phyloP scores from a whole-genome alignment of 2,113 vertebrate species.

The Arvicanthis niloticus region DNA sequence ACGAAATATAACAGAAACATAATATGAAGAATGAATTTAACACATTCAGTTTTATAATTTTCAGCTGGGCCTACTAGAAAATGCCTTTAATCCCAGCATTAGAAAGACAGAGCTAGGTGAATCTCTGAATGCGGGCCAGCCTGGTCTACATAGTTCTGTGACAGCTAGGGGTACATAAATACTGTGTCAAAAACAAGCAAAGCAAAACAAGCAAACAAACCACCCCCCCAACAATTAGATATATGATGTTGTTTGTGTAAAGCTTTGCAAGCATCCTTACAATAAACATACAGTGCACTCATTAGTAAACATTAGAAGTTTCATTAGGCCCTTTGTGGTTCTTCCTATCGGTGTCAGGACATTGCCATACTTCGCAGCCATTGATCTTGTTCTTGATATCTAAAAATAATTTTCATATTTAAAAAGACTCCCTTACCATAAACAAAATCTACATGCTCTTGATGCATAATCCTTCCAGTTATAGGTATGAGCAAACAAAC shows the following conservation, averaged over 20 bases:
- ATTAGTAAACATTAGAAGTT: neutral
- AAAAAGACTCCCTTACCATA: neutral
- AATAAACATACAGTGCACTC: neutral
- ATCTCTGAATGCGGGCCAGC: neutral
- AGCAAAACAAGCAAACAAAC: neutral
- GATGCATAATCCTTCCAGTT: neutral
- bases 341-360: neutral
- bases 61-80: neutral
- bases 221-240: neutral
- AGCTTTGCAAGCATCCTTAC: neutral
- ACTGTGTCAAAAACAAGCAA: neutral
- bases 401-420: neutral
- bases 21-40: neutral
- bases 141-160: neutral
- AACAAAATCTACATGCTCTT: neutral
- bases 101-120: neutral
- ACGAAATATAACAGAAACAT: neutral
- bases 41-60: neutral
- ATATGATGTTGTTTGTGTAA: neutral
- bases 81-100: neutral
- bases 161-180: neutral
- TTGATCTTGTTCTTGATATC: neutral
- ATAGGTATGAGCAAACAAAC: neutral
- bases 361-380: neutral
- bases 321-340: neutral